Percentiles rank a stretch among this genome's conserved stretches.
Evolutionary conservation across 2,113 vertebrate genomes (phyloP).

Genomic region (Lepus timidus): DNA sequence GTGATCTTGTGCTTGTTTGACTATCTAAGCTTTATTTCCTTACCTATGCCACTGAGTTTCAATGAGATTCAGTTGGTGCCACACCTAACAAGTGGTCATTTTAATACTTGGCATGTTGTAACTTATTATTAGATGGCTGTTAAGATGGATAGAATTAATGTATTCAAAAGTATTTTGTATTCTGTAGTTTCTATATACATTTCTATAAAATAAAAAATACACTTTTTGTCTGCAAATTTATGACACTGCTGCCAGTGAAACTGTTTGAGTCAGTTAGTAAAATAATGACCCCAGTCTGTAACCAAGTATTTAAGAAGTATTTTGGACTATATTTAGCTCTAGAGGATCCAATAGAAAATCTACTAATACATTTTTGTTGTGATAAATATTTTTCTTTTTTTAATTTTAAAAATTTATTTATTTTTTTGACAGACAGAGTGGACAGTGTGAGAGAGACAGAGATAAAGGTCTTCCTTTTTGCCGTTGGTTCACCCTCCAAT

Average conservation of each 20-base stretch:
- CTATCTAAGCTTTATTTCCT: neutral
- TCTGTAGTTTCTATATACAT: neutral
- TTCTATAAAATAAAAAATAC: neutral
- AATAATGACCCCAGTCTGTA: neutral
- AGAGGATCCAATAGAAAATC: neutral
- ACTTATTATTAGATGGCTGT: neutral
- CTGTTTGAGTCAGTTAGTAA: slow-evolving; percentile 35
- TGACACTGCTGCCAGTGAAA: neutral
- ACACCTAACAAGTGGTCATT: slow-evolving; percentile 5
- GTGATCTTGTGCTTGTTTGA: neutral
- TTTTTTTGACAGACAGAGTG: no score
- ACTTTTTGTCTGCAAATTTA: neutral
- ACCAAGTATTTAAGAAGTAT: slow-evolving; percentile 1
- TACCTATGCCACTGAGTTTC: neutral
- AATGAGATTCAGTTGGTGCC: neutral
- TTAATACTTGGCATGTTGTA: neutral
- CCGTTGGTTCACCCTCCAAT: no score
- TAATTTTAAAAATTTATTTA: no score
- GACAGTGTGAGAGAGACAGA: no score
- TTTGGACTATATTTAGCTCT: slow-evolving; percentile 1
- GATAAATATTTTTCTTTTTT: slow-evolving; percentile 17
- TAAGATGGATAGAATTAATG: neutral
- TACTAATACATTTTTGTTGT: slow-evolving; percentile 6
- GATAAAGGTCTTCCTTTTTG: no score
- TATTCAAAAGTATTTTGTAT: slow-evolving; percentile 43